Base-by-base conservation (phyloP, 2,113 vertebrate genomes). In the Tauraco erythrolophus region DNA sequence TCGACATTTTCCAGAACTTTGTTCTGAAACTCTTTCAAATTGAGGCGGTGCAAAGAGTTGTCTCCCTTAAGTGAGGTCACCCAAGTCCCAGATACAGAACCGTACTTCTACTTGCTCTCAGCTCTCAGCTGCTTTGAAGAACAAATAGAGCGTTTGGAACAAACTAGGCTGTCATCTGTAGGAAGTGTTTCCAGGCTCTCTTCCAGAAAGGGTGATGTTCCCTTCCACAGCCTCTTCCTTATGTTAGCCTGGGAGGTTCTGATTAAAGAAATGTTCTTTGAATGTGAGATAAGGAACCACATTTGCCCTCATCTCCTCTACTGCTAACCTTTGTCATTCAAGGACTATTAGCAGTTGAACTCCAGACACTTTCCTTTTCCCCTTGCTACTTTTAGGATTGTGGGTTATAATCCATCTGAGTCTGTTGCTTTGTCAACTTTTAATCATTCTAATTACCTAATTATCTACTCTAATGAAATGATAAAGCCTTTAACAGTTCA, bases 391-490 rank as follows among this genome's bases (percentile, higher is more conserved):
- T 92, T 66, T 79, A 80, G 87, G 61, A 92, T 60, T 92, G 53
- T 75, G 60, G 37, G 28, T 75, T 96, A 79, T 94, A 94, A 94
- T 94, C 92, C 71, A 88, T 91, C 62, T 65, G 53, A 91, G 48
- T 85, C 62, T 84, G 51, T 84, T 96, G 89, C 78, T 97, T 96
- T 97, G 94, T 96, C 91, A 96, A 93, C 50, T 96, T 96, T 86
- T 94, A 95, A 94, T 97, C 64, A 92, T 94, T 92, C 82, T 94
- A 96, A 97, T 94, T 96, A 83, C 74, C 86, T 92, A 95, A 94
- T 97, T 90, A 96, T 90, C 71, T 92, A 82, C 81, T 88, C 64
- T 96, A 95, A 89, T 94, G 91, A 93, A 96, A 94, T 91, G 43
- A 96, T 89, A 94, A 96, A 95, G n/a, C 23, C 54, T 87, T 83